phyloP scores from a whole-genome alignment of 2,888 invertebrate genomes.

The Lamellibrachia columna region DNA sequence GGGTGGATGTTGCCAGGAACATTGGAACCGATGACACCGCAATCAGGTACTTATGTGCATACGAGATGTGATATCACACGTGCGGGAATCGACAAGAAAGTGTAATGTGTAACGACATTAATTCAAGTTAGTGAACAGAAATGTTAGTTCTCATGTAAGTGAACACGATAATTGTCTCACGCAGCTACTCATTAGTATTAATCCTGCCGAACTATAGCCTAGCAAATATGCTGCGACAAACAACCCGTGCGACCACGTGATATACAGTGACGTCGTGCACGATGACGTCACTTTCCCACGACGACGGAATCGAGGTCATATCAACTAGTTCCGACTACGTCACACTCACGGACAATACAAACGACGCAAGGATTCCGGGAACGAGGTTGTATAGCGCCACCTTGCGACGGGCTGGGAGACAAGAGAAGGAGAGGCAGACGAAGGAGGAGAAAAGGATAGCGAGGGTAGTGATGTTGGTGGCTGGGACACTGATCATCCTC shows the following conservation, averaged over 20 bases:
- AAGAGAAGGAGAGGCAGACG: conserved; percentile 16
- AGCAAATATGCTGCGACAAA: background rate
- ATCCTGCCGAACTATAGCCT: background rate
- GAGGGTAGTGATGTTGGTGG: conserved; percentile 17
- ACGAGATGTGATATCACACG: background rate
- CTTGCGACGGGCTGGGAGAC: background rate
- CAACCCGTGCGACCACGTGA: background rate
- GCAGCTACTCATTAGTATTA: background rate
- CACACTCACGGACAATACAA: conserved; percentile 1
- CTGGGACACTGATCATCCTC: background rate
- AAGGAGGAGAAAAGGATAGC: conserved; percentile 22
- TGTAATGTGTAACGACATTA: background rate
- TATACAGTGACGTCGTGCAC: conserved; percentile 16
- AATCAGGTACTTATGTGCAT: background rate
- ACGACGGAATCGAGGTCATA: background rate
- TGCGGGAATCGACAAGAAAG: background rate
- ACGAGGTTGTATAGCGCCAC: conserved; percentile 1
- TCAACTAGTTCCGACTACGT: background rate
- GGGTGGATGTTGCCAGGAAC: background rate
- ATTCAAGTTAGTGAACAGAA: background rate
- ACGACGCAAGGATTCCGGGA: background rate
- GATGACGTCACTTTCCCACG: conserved; percentile 4
- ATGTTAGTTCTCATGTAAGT: background rate
- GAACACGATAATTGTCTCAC: background rate
- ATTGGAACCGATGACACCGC: background rate